Evolutionary conservation across 2,888 invertebrate genomes (phyloP), one percentile per base, ranked within the genome.

Genomic region (Caenorhabditis zanzibari): DNA sequence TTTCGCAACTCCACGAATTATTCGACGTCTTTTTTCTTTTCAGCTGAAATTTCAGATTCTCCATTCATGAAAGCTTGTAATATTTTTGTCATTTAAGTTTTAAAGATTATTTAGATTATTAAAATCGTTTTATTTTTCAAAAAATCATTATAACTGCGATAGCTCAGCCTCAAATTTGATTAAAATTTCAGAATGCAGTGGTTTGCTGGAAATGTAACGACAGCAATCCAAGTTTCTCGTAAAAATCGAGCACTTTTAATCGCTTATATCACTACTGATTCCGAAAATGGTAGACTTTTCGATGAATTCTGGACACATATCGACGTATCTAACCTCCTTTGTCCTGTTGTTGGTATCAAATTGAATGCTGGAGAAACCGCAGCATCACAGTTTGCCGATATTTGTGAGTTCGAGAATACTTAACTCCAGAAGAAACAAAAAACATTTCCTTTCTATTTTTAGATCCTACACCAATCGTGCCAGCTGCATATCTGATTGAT

Each of bases 371-470:
- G 74, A 6, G 83, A 82, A 9, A 49, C 58, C 0, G 69, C 84
- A 12, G 82, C 85, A 6, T 22, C 58, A n/a, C 79, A 85, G 47
- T 88, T 86, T 68, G 64, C 84, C 0, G 76, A 80, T 32, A 81
- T 84, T 35, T 86, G 88, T 88, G 24, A 79, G 86, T 85, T 14
- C n/a, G n/a, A n/a, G n/a, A n/a, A n/a, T n/a, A n/a, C n/a, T n/a
- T n/a, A n/a, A n/a, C n/a, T n/a, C n/a, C n/a, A n/a, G n/a, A n/a
- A n/a, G n/a, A n/a, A n/a, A n/a, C n/a, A n/a, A n/a, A n/a, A n/a
- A n/a, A n/a, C n/a, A n/a, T n/a, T n/a, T n/a, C n/a, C n/a, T n/a
- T n/a, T n/a, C n/a, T n/a, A n/a, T n/a, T 35, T 85, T 64, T 68
- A 88, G 88, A 85, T 44, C 86, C 88, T 10, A 84, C 85, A 6